Base-by-base conservation (phyloP, 30 jellyfish, hydroid and myxozoan genomes). In the Hydra vulgaris region DNA sequence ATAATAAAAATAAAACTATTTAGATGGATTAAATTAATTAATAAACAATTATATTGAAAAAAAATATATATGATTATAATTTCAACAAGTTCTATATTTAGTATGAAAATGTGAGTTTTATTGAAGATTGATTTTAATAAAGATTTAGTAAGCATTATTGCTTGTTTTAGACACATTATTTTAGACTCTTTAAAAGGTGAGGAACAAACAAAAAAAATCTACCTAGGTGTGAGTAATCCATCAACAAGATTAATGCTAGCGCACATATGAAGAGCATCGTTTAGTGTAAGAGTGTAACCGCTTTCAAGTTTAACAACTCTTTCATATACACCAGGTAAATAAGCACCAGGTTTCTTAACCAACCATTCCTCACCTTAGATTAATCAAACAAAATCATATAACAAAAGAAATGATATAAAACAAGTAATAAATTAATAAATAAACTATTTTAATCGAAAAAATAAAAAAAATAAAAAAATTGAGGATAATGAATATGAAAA, bases 361-460 rank as follows among this genome's bases (percentile, higher is more conserved):
- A 92, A 79, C 98, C 98, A 92, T 83, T 92, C 98, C 73, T 92
- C 98, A 18, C 98, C 98, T 77, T 8, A 89, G 18, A 71, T 15
- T 16, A 71, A 56, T 19, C 71, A 56, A 73, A 12, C 18, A 69
- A 66, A 17, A 67, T 80, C 16, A n/a, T 61, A 0, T 0, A 71
- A 61, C n/a, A 68, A 68, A 23, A 80, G 40, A 18, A 53, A 76
- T 18, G 61, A n/a, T n/a, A 15, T 56, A 56, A 15, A 56, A 56
- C 71, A 56, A 56, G n/a, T 56, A 56, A 17, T n/a, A 15, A 15
- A n/a, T 15, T 56, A 56, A 15, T 56, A 71, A 19, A 18, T 23
- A 71, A 71, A 71, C 24, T 20, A 17, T 71, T 23, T 18, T 23
- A 71, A 16, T 15, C 79, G 17, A 23, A 23, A 15, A 18, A 71